phyloP scores from a whole-genome alignment of 1,140 invertebrate genomes.

The Cherax destructor region DNA sequence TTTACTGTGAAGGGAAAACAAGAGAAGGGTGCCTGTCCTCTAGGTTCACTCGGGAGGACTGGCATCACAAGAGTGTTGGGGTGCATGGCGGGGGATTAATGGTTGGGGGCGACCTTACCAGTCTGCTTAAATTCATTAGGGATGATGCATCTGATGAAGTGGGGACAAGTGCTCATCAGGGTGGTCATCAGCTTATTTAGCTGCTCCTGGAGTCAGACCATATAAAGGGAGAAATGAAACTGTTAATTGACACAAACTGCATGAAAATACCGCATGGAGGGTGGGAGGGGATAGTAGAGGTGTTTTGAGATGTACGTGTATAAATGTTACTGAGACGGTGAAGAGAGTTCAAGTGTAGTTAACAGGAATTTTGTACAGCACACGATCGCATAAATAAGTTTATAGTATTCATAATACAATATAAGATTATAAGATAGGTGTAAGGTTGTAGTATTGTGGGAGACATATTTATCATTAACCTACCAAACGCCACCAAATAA shows the following conservation, averaged over 20 bases:
- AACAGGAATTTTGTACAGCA: no score
- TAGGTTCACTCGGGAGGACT: neutral
- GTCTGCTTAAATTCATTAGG: slow-evolving; percentile 81
- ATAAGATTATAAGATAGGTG: no score
- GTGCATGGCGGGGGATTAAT: neutral
- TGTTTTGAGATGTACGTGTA: no score
- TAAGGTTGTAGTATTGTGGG: no score
- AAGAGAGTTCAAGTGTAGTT: no score
- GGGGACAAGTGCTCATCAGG: slow-evolving; percentile 80
- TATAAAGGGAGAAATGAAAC: slow-evolving; percentile 12
- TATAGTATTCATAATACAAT: no score
- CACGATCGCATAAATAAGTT: no score
- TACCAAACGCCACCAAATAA: no score
- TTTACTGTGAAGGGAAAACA: neutral
- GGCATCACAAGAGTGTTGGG: neutral
- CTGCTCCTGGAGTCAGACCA: slow-evolving; percentile 71
- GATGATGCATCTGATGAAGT: slow-evolving; percentile 84
- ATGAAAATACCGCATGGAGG: neutral
- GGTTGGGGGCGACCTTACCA: slow-evolving; percentile 71
- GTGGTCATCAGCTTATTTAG: slow-evolving; percentile 79
- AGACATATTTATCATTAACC: no score
- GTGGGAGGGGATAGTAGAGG: neutral
- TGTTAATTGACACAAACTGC: neutral
- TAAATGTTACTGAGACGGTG: neutral
- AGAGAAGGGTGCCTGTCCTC: neutral